Conservation (phyloP, 2,888 invertebrate genomes). For the Himalopsyche tibetana region DNA sequence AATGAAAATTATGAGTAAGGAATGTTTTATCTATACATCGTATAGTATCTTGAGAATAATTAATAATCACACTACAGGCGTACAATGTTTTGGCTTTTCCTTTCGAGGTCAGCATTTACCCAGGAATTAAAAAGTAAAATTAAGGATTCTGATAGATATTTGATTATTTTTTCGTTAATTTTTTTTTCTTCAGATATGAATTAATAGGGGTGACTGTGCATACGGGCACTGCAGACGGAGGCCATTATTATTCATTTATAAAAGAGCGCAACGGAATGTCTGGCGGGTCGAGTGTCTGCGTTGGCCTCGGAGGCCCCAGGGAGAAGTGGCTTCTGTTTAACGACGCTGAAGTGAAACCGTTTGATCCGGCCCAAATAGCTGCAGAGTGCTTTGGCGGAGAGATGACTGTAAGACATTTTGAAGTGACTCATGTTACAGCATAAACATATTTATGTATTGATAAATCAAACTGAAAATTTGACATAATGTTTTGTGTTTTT, state of each 20-base stretch:
- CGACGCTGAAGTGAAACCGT: constrained; percentile 95
- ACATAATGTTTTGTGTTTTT: constrained; percentile 67
- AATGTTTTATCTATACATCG: constrained; percentile 46
- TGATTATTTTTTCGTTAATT: background rate
- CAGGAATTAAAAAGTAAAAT: too few species aligned
- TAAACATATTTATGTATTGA: too few species aligned
- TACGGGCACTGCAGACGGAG: constrained; percentile 98
- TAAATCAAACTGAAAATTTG: background rate
- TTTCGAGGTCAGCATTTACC: too few species aligned
- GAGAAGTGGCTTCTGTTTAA: constrained; percentile 96
- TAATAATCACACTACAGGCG: too few species aligned
- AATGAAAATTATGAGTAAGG: constrained; percentile 87
- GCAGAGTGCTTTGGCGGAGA: constrained; percentile 98
- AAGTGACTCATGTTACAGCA: too few species aligned
- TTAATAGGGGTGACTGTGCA: constrained; percentile 96
- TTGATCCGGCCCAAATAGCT: constrained; percentile 95
- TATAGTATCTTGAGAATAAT: too few species aligned
- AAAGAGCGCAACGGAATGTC: constrained; percentile 84
- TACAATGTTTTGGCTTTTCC: too few species aligned
- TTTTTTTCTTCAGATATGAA: constrained; percentile 78
- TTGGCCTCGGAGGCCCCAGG: constrained; percentile 78
- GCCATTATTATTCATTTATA: constrained; percentile 97
- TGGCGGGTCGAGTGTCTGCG: constrained; percentile 66
- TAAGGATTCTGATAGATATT: too few species aligned
- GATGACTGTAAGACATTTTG: constrained; percentile 85